Percentiles rank a stretch among this genome's conserved stretches.
Evolutionary conservation across 1,140 invertebrate species (phyloP).

Genomic region (Frieseomelitta varia): DNA sequence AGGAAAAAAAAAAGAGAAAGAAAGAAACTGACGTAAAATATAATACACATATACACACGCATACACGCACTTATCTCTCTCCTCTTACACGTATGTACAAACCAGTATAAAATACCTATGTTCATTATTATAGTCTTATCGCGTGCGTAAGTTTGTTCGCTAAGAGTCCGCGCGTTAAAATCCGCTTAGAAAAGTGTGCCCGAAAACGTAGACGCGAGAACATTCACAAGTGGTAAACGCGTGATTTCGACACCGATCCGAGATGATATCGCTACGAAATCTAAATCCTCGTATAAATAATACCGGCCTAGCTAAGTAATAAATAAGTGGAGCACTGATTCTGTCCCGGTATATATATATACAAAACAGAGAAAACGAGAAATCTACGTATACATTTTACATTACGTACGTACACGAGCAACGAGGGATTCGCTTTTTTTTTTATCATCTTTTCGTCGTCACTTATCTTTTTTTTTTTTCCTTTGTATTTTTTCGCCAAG

Average conservation of each 20-base stretch:
- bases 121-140: constrained; percentile 13
- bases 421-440: constrained; percentile 19
- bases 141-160: not conserved
- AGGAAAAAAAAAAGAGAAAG: not conserved
- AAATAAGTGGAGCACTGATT: constrained; percentile 63
- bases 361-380: constrained; percentile 48
- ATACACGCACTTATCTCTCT: not conserved
- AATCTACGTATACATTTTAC: not conserved
- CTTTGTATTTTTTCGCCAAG: not conserved
- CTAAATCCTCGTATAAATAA: constrained; percentile 65
- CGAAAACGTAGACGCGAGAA: not conserved
- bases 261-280: not conserved
- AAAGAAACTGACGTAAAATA: constrained; percentile 14
- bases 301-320: constrained; percentile 68
- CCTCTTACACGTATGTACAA: constrained; percentile 58
- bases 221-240: not conserved
- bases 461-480: not conserved
- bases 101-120: constrained; percentile 59
- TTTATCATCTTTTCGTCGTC: not conserved
- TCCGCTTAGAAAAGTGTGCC: constrained; percentile 29
- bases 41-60: not conserved
- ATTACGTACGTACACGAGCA: not conserved
- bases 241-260: not conserved
- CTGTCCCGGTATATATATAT: constrained; percentile 45
- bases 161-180: constrained; percentile 4